These are phyloP conservation scores for Mustelus asterias DNA, from an alignment of 2,113 vertebrate species.

Conservation along the genomic window DNA sequence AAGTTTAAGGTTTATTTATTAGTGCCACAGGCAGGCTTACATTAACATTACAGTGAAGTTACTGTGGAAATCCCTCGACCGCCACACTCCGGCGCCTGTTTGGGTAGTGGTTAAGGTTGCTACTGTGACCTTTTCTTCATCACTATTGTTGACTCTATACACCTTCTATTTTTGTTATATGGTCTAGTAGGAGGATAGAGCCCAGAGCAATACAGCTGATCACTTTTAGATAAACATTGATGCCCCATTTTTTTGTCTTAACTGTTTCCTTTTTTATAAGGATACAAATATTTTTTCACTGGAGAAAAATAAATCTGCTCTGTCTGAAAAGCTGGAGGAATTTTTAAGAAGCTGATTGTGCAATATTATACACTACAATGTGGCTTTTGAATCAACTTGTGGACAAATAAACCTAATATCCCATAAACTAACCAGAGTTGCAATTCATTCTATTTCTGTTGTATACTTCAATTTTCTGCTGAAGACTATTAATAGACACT, in stretches of 20 bases:
- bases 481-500: not conserved
- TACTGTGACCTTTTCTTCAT: not conserved
- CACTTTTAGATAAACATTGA: not conserved
- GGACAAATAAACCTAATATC: not conserved
- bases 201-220: not conserved
- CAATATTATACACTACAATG: not conserved
- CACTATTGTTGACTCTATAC: not conserved
- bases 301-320: not conserved
- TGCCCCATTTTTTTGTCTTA: not conserved
- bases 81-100: no score
- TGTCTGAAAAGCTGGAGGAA: not conserved
- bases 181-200: not conserved
- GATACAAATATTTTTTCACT: not conserved
- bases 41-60: no score
- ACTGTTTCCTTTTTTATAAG: not conserved
- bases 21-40: no score
- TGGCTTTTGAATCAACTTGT: not conserved
- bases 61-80: no score
- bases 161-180: not conserved
- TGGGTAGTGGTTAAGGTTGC: not conserved
- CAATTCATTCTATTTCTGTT: not conserved
- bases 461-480: not conserved
- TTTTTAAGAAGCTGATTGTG: not conserved
- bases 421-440: not conserved
- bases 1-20: no score